Evolutionary conservation across 2,113 vertebrate species (phyloP), one percentile per base, ranked within the genome.

Genomic region (Bambusicola thoracicus): DNA sequence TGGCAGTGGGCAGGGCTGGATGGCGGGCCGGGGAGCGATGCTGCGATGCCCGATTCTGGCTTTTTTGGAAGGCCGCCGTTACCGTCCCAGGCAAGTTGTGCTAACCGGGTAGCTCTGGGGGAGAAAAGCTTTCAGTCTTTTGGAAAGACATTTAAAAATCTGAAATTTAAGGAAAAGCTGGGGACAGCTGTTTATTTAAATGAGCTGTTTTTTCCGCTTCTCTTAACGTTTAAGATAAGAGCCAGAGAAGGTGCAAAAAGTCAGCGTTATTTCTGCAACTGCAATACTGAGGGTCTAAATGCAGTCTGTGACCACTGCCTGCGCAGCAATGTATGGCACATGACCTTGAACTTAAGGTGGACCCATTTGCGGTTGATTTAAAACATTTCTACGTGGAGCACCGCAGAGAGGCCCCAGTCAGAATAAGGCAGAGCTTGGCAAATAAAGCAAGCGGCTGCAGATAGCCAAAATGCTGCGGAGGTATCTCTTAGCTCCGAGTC

Each of bases 261-360:
- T 79, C 86, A 62, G 46, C 41, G 77, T 87, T 77, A 32, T 91
- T 92, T 72, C 73, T 46, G 53, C 2, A 1, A 7, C 87, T 73
- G 10, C 13, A 53, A 84, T 79, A 21, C 53, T 83, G 83, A 53
- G 40, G 6, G 1, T 62, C 66, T 88, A 27, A 59, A 72, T n/a
- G 9, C 1, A 21, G 84, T 88, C 25, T 72, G 6, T 78, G 68
- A 46, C 76, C 89, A 86, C 89, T 94, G 41, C 36, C 38, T 70
- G 56, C 67, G 53, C 56, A 70, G 25, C 49, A 49, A 43, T 18
- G 55, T 34, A 36, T 29, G 59, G 61, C 46, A 34, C 65, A 29
- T 4, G 83, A 91, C 93, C 94, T 95, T 95, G 74, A 96, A 94
- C 92, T 86, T 90, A 68, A 70, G 91, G 79, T 77, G 55, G 51